Percentiles rank a stretch among this genome's conserved stretches.
Evolutionary conservation across 1,140 invertebrate species (phyloP).

Genomic region (Micrasema longulum): DNA sequence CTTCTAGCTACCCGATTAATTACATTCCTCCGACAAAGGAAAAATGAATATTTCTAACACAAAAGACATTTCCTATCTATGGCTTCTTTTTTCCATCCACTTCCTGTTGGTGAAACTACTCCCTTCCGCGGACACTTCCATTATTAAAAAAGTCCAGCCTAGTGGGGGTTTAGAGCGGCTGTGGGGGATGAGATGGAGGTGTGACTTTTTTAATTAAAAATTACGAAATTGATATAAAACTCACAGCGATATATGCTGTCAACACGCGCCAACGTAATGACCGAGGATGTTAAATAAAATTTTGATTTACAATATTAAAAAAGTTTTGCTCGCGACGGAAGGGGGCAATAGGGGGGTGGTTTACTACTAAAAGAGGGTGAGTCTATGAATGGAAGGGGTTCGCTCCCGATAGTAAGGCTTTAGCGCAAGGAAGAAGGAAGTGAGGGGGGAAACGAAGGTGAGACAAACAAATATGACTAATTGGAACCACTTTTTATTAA

Average conservation of each 20-base stretch:
- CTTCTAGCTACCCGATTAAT: background rate
- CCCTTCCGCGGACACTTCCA: conserved; percentile 62
- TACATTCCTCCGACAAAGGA: background rate
- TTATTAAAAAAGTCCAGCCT: conserved; percentile 69
- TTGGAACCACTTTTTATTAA: too few species aligned
- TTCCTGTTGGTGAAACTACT: conserved; percentile 43
- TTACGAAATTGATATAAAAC: conserved; percentile 69
- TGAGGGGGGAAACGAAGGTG: too few species aligned
- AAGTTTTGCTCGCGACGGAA: conserved; percentile 48
- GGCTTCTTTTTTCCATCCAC: conserved; percentile 34
- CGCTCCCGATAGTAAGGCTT: too few species aligned
- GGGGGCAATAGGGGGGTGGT: background rate
- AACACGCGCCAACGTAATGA: conserved; percentile 53
- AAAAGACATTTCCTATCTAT: conserved; percentile 25
- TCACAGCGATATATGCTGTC: conserved; percentile 52
- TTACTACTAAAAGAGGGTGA: background rate
- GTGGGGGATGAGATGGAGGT: conserved; percentile 59
- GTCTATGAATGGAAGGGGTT: background rate
- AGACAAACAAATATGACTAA: too few species aligned
- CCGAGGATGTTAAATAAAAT: conserved; percentile 53
- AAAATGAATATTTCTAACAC: conserved; percentile 31
- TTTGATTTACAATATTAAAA: conserved; percentile 56
- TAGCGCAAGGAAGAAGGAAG: too few species aligned
- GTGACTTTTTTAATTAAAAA: conserved; percentile 71
- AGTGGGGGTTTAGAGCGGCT: conserved; percentile 62